Evolutionary conservation across 2,797 vertebrate species (phyloP).

Genomic region (Mionectes olivaceus): DNA sequence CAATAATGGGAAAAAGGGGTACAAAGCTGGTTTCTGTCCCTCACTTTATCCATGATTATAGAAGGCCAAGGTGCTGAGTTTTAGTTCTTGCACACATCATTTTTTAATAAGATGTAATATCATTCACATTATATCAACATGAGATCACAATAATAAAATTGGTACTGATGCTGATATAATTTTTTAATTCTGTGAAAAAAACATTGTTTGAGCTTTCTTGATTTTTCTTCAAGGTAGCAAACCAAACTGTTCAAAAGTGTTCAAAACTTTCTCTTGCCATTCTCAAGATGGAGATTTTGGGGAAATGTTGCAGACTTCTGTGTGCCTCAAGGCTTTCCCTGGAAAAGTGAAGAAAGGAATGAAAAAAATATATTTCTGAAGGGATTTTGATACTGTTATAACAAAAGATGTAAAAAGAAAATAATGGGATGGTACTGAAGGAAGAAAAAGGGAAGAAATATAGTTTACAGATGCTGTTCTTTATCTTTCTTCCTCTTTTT

Average conservation of each 20-base stretch:
- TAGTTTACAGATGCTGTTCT: conserved; percentile 73
- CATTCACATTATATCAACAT: neutral
- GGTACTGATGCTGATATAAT: neutral
- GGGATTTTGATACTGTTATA: conserved; percentile 27
- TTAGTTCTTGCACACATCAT: neutral
- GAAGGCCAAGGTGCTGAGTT: neutral
- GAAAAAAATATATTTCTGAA: conserved; percentile 6
- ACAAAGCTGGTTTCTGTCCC: neutral
- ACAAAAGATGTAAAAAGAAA: conserved; percentile 57
- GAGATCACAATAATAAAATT: neutral
- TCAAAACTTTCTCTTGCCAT: neutral
- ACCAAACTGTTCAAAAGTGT: neutral
- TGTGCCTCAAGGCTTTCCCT: neutral
- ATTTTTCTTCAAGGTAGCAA: neutral
- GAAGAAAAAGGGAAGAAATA: conserved; percentile 67
- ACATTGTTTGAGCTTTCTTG: neutral
- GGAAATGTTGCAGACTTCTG: neutral
- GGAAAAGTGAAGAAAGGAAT: neutral
- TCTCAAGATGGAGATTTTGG: neutral
- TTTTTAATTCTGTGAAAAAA: neutral
- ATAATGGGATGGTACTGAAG: conserved; percentile 51
- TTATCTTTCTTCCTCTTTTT: conserved; percentile 69
- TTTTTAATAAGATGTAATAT: neutral
- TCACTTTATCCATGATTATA: neutral
- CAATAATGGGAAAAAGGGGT: neutral